These are phyloP conservation scores for Piaya cayana DNA, from an alignment of 2,113 vertebrate species.

Conservation along the genomic window DNA sequence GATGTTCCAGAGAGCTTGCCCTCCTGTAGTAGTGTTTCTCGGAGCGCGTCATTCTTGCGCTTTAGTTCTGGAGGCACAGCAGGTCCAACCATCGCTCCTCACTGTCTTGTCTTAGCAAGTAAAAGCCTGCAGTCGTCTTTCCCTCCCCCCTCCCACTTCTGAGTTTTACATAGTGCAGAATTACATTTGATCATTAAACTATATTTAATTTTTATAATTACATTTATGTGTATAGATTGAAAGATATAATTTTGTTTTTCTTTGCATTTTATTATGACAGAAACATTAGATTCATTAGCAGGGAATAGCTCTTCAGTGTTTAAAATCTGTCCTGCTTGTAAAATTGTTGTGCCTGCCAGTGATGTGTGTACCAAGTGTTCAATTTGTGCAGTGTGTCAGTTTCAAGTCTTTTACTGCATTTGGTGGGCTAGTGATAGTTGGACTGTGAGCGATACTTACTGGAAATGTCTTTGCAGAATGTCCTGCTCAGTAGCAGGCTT, in stretches of 20 bases:
- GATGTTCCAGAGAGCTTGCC: not conserved
- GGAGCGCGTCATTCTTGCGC: accelerated
- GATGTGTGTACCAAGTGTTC: not conserved
- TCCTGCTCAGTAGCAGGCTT: not conserved
- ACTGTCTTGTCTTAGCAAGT: not conserved
- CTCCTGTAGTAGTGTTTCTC: accelerated
- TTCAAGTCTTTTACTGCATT: not conserved
- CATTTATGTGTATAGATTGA: not conserved
- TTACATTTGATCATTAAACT: not conserved
- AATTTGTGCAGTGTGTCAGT: not conserved
- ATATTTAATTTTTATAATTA: not conserved
- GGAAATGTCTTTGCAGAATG: not conserved
- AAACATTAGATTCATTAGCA: not conserved
- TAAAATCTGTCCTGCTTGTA: not conserved
- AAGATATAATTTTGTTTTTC: not conserved
- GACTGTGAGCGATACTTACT: not conserved
- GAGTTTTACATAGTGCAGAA: not conserved
- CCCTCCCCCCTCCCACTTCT: no score
- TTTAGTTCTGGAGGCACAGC: not conserved
- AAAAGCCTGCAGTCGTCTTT: not conserved
- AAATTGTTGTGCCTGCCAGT: not conserved
- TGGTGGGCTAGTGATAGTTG: not conserved
- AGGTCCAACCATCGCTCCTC: not conserved
- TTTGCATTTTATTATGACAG: not conserved
- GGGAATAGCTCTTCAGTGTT: not conserved